phyloP scores from a whole-genome alignment of 1,140 invertebrate species.

The Teleogryllus occipitalis region DNA sequence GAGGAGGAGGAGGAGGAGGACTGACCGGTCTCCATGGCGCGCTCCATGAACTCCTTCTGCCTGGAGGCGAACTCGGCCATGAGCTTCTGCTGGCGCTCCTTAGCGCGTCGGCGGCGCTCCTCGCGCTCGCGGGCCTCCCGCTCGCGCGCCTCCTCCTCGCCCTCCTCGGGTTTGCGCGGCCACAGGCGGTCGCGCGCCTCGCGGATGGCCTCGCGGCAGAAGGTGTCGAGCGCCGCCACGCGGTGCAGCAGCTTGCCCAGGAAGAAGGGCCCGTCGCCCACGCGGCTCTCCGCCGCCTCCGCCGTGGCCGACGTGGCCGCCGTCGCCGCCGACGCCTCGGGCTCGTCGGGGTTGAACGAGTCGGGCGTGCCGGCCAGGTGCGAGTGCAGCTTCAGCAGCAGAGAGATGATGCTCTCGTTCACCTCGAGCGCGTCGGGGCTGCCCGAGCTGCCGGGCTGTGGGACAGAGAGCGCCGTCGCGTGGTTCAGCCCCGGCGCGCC shows the following conservation, averaged over 20 bases:
- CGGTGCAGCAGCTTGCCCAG: conserved; percentile 66
- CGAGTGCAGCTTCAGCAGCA: conserved; percentile 86
- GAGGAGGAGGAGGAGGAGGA: too few species aligned
- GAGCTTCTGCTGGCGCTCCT: conserved; percentile 81
- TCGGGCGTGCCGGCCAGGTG: conserved; percentile 76
- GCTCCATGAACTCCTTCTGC: conserved; percentile 86
- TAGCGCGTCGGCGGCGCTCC: conserved; percentile 70
- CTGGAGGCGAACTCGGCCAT: conserved; percentile 88
- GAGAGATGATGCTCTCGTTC: conserved; percentile 85
- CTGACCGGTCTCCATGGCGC: conserved; percentile 59
- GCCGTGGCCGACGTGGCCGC: conserved; percentile 33
- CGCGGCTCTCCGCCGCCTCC: conserved; percentile 40
- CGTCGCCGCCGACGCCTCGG: conserved; percentile 40
- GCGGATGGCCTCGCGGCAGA: conserved; percentile 53
- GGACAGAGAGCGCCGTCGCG: background rate
- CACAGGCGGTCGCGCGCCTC: conserved; percentile 61
- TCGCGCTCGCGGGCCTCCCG: conserved; percentile 60
- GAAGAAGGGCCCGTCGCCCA: conserved; percentile 83
- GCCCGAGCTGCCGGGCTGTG: conserved; percentile 1
- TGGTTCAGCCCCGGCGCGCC: too few species aligned
- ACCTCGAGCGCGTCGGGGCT: conserved; percentile 40
- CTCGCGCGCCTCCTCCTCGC: conserved; percentile 62
- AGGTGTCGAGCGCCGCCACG: conserved; percentile 59
- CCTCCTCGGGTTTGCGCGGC: conserved; percentile 62
- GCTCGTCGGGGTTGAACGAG: conserved; percentile 58